Base-by-base conservation (phyloP, 2,113 vertebrate genomes). In the Istiophorus platypterus region DNA sequence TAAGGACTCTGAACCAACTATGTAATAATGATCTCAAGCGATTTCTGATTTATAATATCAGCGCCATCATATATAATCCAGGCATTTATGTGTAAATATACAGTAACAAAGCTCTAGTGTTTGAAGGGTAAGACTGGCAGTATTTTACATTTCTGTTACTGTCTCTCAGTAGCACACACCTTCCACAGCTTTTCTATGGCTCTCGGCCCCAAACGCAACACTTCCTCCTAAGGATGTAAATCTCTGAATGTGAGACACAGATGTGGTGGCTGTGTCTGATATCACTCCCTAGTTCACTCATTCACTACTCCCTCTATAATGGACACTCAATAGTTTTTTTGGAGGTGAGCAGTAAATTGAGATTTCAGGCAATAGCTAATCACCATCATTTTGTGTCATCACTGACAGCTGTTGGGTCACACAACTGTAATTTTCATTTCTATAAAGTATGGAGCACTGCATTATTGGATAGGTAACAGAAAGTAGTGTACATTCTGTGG, bases 41-140 rank as follows among this genome's bases (percentile, higher is more conserved):
- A 51, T 51, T 54, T 52, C 66, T 18, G 3, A 34, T 34, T 71
- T n/a, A 54, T 63, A 42, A 62, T 63, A 42, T 42, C 41, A 42
- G 41, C 12, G 11, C 2, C 7, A 10, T 10, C 8, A 41, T 41
- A 41, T 41, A 41, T 10, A 2, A 41, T 8, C 2, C 34, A 62
- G 18, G 18, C 24, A 24, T 18, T 62, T 49, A 29, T 41, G 51
- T 64, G n/a, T 27, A 45, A 63, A 39, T 29, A 78, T 41, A 26
- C 45, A 41, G 3, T 49, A 69, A 52, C 13, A 79, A 79, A 56
- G 29, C 12, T 24, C 58, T 18, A 10, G 13, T 37, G 5, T 15
- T 47, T 66, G 7, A 34, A 52, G 27, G 2, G 49, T 34, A 34
- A 31, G 27, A 5, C 11, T 52, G 59, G 31, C 7, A 47, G 17